Conservation (phyloP, 1,140 invertebrate genomes). For the Heliconius hermathena region DNA sequence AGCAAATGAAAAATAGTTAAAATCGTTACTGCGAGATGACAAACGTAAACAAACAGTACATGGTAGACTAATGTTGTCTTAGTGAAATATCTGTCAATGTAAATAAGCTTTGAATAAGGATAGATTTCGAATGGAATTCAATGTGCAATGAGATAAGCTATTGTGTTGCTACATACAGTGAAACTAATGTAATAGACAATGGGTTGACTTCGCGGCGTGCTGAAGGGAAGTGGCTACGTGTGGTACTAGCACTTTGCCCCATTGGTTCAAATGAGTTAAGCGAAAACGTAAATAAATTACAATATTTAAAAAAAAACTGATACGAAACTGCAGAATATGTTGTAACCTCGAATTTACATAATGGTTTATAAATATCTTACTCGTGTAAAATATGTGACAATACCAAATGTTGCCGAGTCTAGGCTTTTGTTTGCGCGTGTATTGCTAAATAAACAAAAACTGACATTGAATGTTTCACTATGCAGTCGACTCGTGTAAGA, state of each 20-base stretch:
- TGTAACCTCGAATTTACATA: slow-evolving; percentile 13
- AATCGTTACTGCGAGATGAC: slow-evolving; percentile 33
- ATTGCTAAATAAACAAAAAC: slow-evolving; percentile 50
- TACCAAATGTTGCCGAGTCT: not conserved
- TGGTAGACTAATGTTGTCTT: slow-evolving; percentile 29
- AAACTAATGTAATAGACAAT: slow-evolving; percentile 60
- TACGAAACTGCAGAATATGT: not conserved
- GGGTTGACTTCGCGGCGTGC: slow-evolving; percentile 75
- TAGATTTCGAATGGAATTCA: slow-evolving; percentile 5
- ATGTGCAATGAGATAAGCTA: slow-evolving; percentile 36
- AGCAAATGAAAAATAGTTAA: slow-evolving; percentile 40
- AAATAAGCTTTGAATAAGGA: slow-evolving; percentile 28
- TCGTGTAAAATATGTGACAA: not conserved
- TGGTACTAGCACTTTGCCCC: slow-evolving; percentile 32
- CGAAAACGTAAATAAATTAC: not conserved
- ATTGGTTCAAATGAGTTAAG: slow-evolving; percentile 18
- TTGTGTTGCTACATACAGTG: slow-evolving; percentile 48
- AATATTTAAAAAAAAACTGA: not conserved
- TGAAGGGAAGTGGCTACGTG: slow-evolving; percentile 51
- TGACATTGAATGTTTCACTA: slow-evolving; percentile 52
- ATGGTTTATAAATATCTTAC: slow-evolving; percentile 15
- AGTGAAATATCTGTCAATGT: slow-evolving; percentile 38
- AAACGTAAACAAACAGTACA: slow-evolving; percentile 40
- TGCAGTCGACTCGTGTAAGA: slow-evolving; percentile 44
- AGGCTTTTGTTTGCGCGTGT: slow-evolving; percentile 32